Evolutionary conservation across 2,113 vertebrate species (phyloP).

Genomic region (Nothoprocta perdicaria): DNA sequence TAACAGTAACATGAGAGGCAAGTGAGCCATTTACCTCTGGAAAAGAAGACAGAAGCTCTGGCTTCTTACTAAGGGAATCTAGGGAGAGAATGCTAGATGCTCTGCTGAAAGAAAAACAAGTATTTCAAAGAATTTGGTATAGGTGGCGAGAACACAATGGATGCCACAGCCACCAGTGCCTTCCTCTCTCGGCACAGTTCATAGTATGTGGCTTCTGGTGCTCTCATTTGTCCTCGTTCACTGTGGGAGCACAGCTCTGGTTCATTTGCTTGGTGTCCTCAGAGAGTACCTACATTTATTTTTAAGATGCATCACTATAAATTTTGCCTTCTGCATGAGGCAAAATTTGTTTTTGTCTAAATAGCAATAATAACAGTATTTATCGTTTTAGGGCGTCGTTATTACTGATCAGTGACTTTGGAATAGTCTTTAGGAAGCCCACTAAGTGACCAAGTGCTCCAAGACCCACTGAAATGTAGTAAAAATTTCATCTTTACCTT

Average conservation of each 20-base stretch:
- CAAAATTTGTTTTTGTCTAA: neutral
- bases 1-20: neutral
- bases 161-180: neutral
- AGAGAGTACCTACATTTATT: neutral
- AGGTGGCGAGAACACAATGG: neutral
- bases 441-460: neutral
- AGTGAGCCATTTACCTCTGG: rapidly evolving
- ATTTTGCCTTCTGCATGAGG: neutral
- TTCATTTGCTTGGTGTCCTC: neutral
- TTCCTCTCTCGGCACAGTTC: neutral
- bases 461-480: neutral
- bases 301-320: neutral
- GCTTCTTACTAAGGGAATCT: neutral
- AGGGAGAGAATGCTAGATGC: neutral
- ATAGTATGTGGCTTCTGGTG: neutral
- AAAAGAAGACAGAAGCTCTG: neutral
- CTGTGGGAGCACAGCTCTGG: neutral
- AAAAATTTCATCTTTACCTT: neutral
- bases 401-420: neutral
- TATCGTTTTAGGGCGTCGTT: neutral
- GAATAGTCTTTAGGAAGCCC: neutral
- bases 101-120: neutral
- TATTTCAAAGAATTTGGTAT: neutral
- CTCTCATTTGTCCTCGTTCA: neutral
- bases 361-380: neutral